Evolutionary conservation across 2,888 invertebrate genomes (phyloP), one percentile per base, ranked within the genome.

Genomic region (Nomada fucata): DNA sequence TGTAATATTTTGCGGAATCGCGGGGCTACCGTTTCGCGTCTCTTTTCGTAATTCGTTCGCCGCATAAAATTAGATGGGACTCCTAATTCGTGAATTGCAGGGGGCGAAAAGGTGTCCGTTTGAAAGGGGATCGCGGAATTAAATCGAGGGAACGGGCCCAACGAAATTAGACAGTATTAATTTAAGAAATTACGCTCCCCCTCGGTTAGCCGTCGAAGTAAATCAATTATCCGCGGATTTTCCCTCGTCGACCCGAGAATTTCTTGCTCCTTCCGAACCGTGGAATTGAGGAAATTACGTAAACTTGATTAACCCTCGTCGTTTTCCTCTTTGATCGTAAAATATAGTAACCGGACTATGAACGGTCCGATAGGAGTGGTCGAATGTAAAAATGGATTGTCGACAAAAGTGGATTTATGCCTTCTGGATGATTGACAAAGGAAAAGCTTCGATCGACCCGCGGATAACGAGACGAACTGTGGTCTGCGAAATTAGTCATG

Each of bases 111-210:
- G 47, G 15, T 47, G 47, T 0, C 47, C 15, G 47, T 15, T 47
- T 47, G 2, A 15, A 47, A 3, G 47, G 15, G 15, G 47, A 36
- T 36, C 36, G 36, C 36, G 36, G 36, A 15, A 15, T 47, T 76
- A 71, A 76, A 76, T 47, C 57, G 29, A 18, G 47, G 67, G 50
- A 44, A 59, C 64, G 50, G 50, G n/a, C 42, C 18, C 59, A 65
- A 59, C 72, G 79, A 78, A 78, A 80, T 80, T 78, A 80, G 67
- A 80, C 71, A 71, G 71, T 71, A 79, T 77, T 79, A 79, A 77
- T 77, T 57, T 50, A 79, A 65, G 55, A 50, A 71, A 71, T 79
- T 79, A 44, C 44, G 44, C 20, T 4, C 11, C 42, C 29, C 20
- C 20, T 13, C 4, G 36, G 55, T 42, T 29, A 26, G 10, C 23